Conservation (phyloP, 2,797 vertebrate species). For the Cichlasoma orientale region DNA sequence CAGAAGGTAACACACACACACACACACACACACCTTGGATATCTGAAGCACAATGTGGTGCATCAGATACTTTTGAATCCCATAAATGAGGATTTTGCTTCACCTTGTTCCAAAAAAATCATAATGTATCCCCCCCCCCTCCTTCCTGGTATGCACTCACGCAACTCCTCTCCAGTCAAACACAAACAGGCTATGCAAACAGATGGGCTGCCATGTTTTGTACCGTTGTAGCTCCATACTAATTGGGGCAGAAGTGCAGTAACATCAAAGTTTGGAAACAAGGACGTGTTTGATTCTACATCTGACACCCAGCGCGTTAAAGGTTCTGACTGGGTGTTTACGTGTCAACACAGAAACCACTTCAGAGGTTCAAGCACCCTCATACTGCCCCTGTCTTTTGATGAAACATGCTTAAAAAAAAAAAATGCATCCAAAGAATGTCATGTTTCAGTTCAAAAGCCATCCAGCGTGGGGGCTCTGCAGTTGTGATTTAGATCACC, state of each 20-base stretch:
- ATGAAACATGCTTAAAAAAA: constrained; percentile 11
- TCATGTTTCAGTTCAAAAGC: constrained; percentile 9
- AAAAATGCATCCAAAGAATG: constrained; percentile 21
- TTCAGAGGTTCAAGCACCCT: constrained; percentile 21
- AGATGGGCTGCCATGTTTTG: constrained; percentile 46
- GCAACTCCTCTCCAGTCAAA: constrained; percentile 42
- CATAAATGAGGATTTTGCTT: constrained; percentile 30
- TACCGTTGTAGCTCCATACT: constrained; percentile 29
- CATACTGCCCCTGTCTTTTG: background rate
- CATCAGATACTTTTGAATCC: constrained; percentile 20
- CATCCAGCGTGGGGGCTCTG: background rate
- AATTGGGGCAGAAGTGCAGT: constrained; percentile 44
- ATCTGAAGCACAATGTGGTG: constrained; percentile 28
- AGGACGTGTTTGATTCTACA: constrained; percentile 37
- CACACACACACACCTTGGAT: background rate
- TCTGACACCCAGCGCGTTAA: constrained; percentile 20
- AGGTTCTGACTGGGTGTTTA: constrained; percentile 34
- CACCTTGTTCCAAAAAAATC: constrained; percentile 20
- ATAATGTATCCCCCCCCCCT: constrained; percentile 2
- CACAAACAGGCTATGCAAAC: constrained; percentile 37
- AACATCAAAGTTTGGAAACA: constrained; percentile 48
- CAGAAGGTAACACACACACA: background rate
- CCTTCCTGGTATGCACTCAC: background rate
- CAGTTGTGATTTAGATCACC: background rate
- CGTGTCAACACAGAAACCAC: constrained; percentile 14